A percentile compares a stretch with the other conserved stretches of the same genome.
phyloP scores from a whole-genome alignment of 1,140 invertebrate genomes.

The Apocrypta bakeri region DNA sequence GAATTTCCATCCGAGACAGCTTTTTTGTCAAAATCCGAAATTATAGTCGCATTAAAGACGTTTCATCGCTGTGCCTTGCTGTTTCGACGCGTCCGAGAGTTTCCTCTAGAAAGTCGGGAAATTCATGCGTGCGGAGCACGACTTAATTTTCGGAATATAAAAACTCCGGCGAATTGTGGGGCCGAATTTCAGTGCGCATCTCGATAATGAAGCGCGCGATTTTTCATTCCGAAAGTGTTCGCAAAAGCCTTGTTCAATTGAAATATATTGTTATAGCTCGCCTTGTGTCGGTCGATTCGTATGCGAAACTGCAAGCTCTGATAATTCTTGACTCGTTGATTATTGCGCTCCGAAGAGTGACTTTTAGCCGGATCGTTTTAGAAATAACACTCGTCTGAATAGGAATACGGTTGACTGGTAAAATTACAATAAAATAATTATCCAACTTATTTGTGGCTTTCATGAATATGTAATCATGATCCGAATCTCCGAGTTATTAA shows the following conservation, averaged over 20 bases:
- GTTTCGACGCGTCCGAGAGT: not conserved
- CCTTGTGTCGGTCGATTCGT: not conserved
- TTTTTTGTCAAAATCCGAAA: too few species aligned
- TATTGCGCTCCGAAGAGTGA: not conserved
- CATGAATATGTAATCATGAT: not conserved
- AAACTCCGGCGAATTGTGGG: too few species aligned
- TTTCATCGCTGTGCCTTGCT: not conserved
- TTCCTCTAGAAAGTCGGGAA: not conserved
- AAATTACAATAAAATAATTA: too few species aligned
- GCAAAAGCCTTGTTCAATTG: constrained; percentile 20
- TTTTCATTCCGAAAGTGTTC: not conserved
- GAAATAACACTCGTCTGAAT: too few species aligned
- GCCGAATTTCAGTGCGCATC: not conserved
- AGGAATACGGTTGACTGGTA: too few species aligned
- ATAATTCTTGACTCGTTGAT: not conserved
- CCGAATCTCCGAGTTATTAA: not conserved
- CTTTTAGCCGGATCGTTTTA: too few species aligned
- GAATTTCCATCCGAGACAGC: too few species aligned
- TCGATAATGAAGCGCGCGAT: not conserved
- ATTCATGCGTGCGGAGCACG: not conserved
- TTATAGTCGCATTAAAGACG: not conserved
- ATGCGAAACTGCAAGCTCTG: constrained; percentile 7
- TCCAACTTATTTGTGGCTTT: not conserved
- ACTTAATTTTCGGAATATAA: too few species aligned
- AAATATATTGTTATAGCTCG: not conserved